phyloP scores from a whole-genome alignment of 2,888 invertebrate species.

The Selenia dentaria region DNA sequence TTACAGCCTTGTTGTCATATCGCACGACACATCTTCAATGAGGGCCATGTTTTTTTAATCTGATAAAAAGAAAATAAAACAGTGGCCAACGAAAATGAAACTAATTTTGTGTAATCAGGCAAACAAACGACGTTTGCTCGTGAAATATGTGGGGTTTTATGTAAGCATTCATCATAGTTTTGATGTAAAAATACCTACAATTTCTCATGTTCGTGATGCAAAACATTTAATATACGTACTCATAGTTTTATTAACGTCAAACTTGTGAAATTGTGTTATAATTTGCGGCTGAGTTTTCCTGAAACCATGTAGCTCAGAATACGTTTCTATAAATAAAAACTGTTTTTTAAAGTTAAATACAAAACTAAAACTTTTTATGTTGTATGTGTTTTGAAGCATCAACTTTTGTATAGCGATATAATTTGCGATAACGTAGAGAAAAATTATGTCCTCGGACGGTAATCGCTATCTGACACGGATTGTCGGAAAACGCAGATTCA shows the following conservation, averaged over 20 bases:
- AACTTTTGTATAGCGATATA: too few relatives aligned
- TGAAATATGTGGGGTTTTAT: slow-evolving; percentile 15
- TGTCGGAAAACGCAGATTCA: too few relatives aligned
- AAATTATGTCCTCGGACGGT: too few relatives aligned
- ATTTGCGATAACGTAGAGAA: too few relatives aligned
- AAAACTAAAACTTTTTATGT: too few relatives aligned
- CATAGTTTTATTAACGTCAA: background rate
- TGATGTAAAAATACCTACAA: background rate
- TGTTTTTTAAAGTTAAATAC: too few relatives aligned
- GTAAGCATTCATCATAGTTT: slow-evolving; percentile 2
- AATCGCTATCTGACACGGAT: too few relatives aligned
- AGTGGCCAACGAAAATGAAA: slow-evolving; percentile 25
- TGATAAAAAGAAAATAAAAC: slow-evolving; percentile 32
- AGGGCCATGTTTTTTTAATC: slow-evolving; percentile 31
- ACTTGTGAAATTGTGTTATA: background rate
- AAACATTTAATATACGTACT: background rate
- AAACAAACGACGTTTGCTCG: slow-evolving; percentile 16
- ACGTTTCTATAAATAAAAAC: too few relatives aligned
- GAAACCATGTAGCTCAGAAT: too few relatives aligned
- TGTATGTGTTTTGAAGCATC: too few relatives aligned
- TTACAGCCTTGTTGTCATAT: slow-evolving; percentile 27
- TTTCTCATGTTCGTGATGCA: background rate
- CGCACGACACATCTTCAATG: slow-evolving; percentile 31
- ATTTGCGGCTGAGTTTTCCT: too few relatives aligned
- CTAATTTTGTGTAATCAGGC: slow-evolving; percentile 30